Conservation (phyloP, 2,113 vertebrate genomes). For the Drymodes brunneopygia region DNA sequence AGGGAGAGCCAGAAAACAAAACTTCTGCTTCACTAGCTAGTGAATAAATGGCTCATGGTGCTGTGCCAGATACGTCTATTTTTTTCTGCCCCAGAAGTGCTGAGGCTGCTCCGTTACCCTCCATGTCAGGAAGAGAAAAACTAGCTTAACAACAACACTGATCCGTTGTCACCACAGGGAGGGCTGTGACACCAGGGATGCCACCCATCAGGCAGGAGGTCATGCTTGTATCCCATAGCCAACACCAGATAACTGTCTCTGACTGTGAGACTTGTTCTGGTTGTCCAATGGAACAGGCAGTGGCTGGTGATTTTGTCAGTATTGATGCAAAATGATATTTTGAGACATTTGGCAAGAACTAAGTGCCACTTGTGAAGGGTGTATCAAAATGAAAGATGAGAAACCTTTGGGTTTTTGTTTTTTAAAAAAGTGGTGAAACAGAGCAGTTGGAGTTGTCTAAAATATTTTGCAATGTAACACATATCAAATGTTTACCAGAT, state of each 20-base stretch:
- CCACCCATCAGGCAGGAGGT: not conserved
- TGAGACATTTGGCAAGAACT: not conserved
- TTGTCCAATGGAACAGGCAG: not conserved
- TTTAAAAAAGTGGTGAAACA: not conserved
- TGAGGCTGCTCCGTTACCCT: not conserved
- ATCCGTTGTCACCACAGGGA: not conserved
- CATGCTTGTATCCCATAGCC: rapidly evolving
- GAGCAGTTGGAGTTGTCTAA: not conserved
- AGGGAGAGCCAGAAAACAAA: not conserved
- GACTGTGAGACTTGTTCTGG: not conserved
- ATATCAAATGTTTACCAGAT: slow-evolving; percentile 17
- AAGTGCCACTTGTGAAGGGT: not conserved
- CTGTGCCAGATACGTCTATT: not conserved
- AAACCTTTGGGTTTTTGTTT: not conserved
- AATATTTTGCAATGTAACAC: slow-evolving; percentile 15
- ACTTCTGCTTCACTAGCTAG: not conserved
- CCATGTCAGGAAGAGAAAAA: not conserved
- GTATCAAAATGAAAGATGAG: not conserved
- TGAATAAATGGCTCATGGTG: not conserved
- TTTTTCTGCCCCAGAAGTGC: not conserved
- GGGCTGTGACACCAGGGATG: not conserved
- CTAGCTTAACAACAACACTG: not conserved
- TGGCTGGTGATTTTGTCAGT: not conserved
- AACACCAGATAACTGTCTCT: not conserved
- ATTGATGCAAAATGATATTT: not conserved